A percentile compares a stretch with the other conserved stretches of the same genome.
Evolutionary conservation across 2,797 vertebrate species (phyloP).

Genomic region (Lates japonicus): DNA sequence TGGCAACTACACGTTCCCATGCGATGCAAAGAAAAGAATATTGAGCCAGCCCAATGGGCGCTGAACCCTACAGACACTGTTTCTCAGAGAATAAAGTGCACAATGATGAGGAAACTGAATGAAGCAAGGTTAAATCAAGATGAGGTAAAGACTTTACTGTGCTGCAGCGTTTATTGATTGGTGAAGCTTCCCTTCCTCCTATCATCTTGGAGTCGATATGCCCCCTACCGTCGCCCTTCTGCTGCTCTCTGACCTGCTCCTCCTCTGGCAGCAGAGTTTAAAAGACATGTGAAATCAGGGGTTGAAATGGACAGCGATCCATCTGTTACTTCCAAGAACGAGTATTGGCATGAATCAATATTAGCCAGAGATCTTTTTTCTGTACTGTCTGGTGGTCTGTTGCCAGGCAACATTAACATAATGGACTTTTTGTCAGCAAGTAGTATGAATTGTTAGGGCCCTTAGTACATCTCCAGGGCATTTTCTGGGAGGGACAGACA

Average conservation of each 20-base stretch:
- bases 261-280: constrained; percentile 21
- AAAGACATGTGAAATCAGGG: constrained; percentile 17
- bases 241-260: constrained; percentile 57
- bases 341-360: constrained; percentile 52
- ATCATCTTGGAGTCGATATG: constrained; percentile 49
- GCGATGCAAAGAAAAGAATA: constrained; percentile 9
- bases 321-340: constrained; percentile 62
- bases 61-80: constrained; percentile 14
- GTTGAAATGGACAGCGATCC: constrained; percentile 30
- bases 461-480: constrained; percentile 10
- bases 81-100: constrained; percentile 12
- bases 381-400: constrained; percentile 38
- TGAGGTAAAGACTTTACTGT: not conserved
- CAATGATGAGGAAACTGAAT: constrained; percentile 9
- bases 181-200: constrained; percentile 27
- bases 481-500: not conserved
- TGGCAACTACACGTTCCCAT: constrained; percentile 1
- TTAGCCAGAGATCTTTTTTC: constrained; percentile 20
- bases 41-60: not conserved
- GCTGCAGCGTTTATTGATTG: constrained; percentile 63
- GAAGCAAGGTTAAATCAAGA: constrained; percentile 12
- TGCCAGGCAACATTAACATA: constrained; percentile 55
- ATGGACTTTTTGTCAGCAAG: constrained; percentile 26
- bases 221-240: constrained; percentile 33
- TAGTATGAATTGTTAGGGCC: constrained; percentile 11